phyloP scores from a whole-genome alignment of 2,113 vertebrate species.

The Carassius carassius region DNA sequence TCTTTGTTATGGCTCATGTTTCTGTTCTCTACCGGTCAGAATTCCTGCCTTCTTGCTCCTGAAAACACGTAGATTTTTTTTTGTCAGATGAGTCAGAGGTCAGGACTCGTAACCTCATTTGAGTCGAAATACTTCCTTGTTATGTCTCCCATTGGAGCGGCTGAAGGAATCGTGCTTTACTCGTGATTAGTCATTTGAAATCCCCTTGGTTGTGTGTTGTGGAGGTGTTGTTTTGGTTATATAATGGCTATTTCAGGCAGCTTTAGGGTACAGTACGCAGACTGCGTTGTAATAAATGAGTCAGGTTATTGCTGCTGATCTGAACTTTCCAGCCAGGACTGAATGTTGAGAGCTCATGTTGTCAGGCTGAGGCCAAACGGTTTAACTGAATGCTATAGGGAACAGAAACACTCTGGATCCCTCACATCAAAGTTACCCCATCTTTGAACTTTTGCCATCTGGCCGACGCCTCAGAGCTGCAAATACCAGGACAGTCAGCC shows the following conservation, averaged over 20 bases:
- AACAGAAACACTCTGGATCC: too few relatives aligned
- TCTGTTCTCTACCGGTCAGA: conserved; percentile 14
- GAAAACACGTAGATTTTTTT: background rate
- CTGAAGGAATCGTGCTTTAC: background rate
- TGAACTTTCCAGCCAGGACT: conserved; percentile 18
- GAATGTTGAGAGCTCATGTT: background rate
- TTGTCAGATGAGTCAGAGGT: conserved; percentile 17
- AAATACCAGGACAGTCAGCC: too few relatives aligned
- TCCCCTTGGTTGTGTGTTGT: conserved; percentile 9
- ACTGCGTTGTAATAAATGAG: conserved; percentile 17
- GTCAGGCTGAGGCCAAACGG: background rate
- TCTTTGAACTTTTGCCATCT: too few relatives aligned
- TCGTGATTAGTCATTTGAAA: conserved; percentile 18
- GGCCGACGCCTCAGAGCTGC: too few relatives aligned
- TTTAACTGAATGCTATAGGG: too few relatives aligned
- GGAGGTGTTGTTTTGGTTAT: conserved; percentile 14
- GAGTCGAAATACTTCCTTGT: conserved; percentile 9
- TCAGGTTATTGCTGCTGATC: conserved; percentile 20
- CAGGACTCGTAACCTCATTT: background rate
- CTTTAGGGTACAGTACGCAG: background rate
- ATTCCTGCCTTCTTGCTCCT: background rate
- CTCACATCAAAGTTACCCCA: too few relatives aligned
- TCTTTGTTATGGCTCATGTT: conserved; percentile 4
- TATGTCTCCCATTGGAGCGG: background rate
- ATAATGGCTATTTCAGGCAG: background rate